Evolutionary conservation across 2,797 vertebrate genomes (phyloP).

Genomic region (Hypotaenidia philippensis): DNA sequence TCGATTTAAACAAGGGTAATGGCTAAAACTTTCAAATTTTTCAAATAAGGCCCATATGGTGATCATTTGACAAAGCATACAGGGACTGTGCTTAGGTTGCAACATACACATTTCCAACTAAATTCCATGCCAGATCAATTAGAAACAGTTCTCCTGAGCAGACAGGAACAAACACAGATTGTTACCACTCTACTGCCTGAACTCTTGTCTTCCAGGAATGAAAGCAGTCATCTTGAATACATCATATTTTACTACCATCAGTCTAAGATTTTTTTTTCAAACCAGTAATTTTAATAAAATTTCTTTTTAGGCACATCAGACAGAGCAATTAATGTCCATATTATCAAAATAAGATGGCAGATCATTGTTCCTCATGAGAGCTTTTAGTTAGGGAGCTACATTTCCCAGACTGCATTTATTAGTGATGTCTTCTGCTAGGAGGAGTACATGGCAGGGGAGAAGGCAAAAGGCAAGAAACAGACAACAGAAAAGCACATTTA

Average conservation of each 20-base stretch:
- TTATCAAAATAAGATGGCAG: neutral
- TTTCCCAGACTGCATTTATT: slow-evolving; percentile 31
- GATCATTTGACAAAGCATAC: slow-evolving; percentile 82
- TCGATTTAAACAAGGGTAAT: slow-evolving; percentile 77
- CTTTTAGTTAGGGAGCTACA: neutral
- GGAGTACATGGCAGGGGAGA: neutral
- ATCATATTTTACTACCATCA: slow-evolving; percentile 14
- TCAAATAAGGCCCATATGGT: slow-evolving; percentile 81
- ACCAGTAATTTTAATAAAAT: slow-evolving; percentile 11
- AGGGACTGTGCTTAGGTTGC: slow-evolving; percentile 78
- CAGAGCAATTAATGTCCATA: neutral
- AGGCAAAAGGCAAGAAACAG: neutral
- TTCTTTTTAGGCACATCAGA: neutral
- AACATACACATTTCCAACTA: slow-evolving; percentile 79
- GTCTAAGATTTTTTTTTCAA: neutral
- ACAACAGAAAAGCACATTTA: neutral
- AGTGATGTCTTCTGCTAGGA: slow-evolving; percentile 10
- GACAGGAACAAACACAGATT: slow-evolving; percentile 80
- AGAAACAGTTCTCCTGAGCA: slow-evolving; percentile 82
- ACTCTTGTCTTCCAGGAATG: slow-evolving; percentile 73
- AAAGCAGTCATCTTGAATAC: slow-evolving; percentile 57
- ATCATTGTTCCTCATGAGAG: neutral
- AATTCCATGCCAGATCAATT: slow-evolving; percentile 86
- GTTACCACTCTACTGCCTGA: slow-evolving; percentile 74
- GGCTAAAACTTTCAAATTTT: slow-evolving; percentile 77